Evolutionary conservation across 2,888 invertebrate genomes (phyloP), one percentile per base, ranked within the genome.

Genomic region (Ormyrus labotus): DNA sequence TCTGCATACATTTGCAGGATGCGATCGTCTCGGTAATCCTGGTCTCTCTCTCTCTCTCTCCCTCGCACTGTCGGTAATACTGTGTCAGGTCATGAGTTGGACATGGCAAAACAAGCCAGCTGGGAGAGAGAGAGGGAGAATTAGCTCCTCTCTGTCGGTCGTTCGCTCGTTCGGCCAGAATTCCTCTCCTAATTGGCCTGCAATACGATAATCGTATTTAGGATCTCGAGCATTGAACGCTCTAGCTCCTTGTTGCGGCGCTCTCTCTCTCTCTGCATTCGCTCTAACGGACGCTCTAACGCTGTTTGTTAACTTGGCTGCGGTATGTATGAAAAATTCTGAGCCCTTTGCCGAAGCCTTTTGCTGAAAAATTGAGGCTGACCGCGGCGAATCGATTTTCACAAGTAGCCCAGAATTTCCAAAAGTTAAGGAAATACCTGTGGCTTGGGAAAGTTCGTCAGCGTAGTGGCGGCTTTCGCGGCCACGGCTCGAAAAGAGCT

Each of bases 101-200:
- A 67, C 72, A 67, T 70, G 57, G n/a, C 47, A 13, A 67, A 78
- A 72, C 78, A 78, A 78, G 72, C 60, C 63, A 61, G 68, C 75
- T 57, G 58, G 50, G 67, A 51, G 67, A 50, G 67, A 19, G 19
- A 34, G 34, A 34, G 34, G 34, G 34, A 34, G 34, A 60, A 50
- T 53, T 63, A 60, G 58, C 3, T 11, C 3, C 8, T 10, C 50
- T 0, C 11, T 10, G 53, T 8, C 63, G n/a, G 34, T 6, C 13
- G 47, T 47, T 11, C 55, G 58, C 57, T 50, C 64, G 51, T 58
- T 67, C 71, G 65, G 65, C 76, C 80, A 69, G 78, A 69, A 81
- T 83, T 84, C 77, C 83, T 76, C 77, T 81, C 74, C 78, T 85
- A 85, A 85, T 85, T 84, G 83, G 84, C 79, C 81, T 81, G 81